These are phyloP conservation scores for Oscheius sp. DNA, from an alignment of 2,888 invertebrate species.

Conservation along the genomic window DNA sequence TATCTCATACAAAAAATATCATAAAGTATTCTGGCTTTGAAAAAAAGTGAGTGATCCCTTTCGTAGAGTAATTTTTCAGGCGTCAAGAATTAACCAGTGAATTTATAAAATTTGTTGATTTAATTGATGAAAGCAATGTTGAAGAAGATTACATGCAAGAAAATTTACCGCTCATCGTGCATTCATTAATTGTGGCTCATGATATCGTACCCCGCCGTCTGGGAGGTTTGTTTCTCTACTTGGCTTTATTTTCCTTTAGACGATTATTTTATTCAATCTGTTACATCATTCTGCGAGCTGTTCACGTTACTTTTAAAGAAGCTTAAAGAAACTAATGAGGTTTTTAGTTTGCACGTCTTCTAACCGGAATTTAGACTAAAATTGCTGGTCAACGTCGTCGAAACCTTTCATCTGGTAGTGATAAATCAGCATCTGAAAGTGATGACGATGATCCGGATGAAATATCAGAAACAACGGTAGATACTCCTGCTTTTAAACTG, in stretches of 20 bases:
- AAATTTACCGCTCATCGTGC: slow-evolving; percentile 9
- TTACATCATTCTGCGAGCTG: slow-evolving; percentile 11
- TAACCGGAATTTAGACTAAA: neutral
- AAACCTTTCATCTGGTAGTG: slow-evolving; percentile 5
- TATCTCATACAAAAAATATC: neutral
- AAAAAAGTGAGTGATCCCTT: neutral
- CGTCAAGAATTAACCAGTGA: neutral
- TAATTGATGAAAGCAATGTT: neutral
- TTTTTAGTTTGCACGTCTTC: neutral
- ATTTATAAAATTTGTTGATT: neutral
- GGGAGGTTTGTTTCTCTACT: neutral
- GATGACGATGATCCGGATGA: slow-evolving; percentile 20
- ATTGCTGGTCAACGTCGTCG: slow-evolving; percentile 9
- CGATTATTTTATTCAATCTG: slow-evolving; percentile 16
- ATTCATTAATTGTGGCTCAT: slow-evolving; percentile 19
- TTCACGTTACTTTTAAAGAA: slow-evolving; percentile 13
- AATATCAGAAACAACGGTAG: neutral
- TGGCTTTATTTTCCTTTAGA: neutral
- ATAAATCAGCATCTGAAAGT: slow-evolving; percentile 10
- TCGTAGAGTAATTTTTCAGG: neutral
- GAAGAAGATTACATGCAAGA: neutral
- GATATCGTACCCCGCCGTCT: neutral
- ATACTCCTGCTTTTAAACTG: neutral
- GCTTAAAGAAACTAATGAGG: slow-evolving; percentile 9
- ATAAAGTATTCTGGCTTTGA: slow-evolving; percentile 1